Conservation (phyloP, 23 tunicate species). For the Botrylloides violaceus region DNA sequence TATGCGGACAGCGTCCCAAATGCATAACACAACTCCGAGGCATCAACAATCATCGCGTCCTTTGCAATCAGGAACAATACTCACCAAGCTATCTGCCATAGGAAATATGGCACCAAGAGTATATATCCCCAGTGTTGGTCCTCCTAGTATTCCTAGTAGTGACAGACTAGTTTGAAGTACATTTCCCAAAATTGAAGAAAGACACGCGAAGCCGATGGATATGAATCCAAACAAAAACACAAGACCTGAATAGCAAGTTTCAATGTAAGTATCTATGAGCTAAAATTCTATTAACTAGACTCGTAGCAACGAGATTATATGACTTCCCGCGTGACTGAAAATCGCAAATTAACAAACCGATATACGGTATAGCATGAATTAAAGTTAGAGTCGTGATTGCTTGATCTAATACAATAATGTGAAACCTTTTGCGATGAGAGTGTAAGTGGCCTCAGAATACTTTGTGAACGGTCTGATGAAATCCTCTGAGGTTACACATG, state of each 20-base stretch:
- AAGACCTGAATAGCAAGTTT: slow-evolving; percentile 8
- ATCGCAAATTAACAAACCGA: too few relatives aligned
- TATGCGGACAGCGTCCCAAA: too few relatives aligned
- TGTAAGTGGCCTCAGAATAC: slow-evolving; percentile 44
- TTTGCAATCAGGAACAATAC: too few relatives aligned
- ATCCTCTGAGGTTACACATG: slow-evolving; percentile 85
- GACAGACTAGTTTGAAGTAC: slow-evolving; percentile 22
- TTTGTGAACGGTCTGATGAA: slow-evolving; percentile 60
- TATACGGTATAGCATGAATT: background rate
- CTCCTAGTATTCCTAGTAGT: slow-evolving; percentile 34
- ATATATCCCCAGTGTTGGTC: slow-evolving; percentile 21
- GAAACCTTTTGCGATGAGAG: slow-evolving; percentile 21
- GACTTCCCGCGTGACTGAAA: too few relatives aligned
- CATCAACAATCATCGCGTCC: too few relatives aligned
- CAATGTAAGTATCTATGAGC: background rate
- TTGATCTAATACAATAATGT: background rate
- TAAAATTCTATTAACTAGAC: background rate
- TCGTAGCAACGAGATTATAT: too few relatives aligned
- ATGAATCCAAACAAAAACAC: slow-evolving; percentile 22
- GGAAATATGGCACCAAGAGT: slow-evolving; percentile 33
- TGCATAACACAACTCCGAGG: too few relatives aligned
- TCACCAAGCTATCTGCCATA: slow-evolving; percentile 7
- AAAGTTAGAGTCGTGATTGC: background rate
- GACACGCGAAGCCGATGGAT: slow-evolving; percentile 26
- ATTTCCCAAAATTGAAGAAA: slow-evolving; percentile 18